phyloP scores from a whole-genome alignment of 2,797 vertebrate species.

The Dendrocincla tyrannina region DNA sequence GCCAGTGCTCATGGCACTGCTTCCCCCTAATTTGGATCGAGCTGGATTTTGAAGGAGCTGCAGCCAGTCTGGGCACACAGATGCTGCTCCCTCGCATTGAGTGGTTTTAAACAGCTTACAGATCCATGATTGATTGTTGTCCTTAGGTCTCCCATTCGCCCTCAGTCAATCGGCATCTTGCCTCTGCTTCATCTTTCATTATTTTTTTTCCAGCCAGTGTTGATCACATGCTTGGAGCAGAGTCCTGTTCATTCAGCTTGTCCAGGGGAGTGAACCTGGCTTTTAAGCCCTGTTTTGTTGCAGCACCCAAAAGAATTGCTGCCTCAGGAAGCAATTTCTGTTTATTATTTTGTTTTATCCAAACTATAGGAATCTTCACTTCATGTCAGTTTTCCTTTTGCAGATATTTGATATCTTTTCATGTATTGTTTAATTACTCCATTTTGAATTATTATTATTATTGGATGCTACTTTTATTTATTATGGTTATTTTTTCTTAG shows the following conservation, averaged over 20 bases:
- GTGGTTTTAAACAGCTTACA: not conserved
- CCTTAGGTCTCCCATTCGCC: slow-evolving; percentile 20
- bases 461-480: not conserved
- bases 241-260: rapidly evolving
- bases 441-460: not conserved
- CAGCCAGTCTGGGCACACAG: not conserved
- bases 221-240: not conserved
- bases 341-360: not conserved
- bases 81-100: not conserved
- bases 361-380: not conserved
- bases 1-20: not conserved
- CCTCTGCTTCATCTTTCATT: not conserved
- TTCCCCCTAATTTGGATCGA: not conserved
- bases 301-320: not conserved
- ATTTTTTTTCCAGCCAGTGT: not conserved
- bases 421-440: not conserved
- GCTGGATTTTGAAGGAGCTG: not conserved
- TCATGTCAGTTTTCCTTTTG: not conserved
- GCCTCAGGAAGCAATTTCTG: not conserved
- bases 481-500: not conserved
- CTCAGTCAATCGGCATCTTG: slow-evolving; percentile 22
- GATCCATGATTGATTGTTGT: slow-evolving; percentile 13
- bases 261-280: not conserved
- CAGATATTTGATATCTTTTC: not conserved
- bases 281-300: not conserved